Percentiles rank a stretch among this genome's conserved stretches.
phyloP scores from a whole-genome alignment of 23 tunicate genomes.

The Phallusia fumigata region DNA sequence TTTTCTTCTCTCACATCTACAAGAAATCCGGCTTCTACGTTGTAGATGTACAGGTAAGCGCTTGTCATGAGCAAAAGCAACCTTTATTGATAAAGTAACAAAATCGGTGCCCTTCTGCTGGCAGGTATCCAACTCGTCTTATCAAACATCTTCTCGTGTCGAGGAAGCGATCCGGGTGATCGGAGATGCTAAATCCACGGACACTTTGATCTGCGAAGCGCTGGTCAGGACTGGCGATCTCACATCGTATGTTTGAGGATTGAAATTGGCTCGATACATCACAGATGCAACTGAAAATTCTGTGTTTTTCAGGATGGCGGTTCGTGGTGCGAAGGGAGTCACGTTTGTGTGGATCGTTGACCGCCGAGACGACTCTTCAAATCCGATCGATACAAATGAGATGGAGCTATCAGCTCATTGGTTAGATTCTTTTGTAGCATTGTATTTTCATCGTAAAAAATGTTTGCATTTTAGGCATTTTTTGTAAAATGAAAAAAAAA shows the following conservation, averaged over 20 bases:
- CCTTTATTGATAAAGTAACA: too few relatives aligned
- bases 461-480: too few relatives aligned
- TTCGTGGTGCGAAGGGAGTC: conserved; percentile 2
- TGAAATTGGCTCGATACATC: too few relatives aligned
- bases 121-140: conserved; percentile 36
- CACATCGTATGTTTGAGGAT: not conserved
- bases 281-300: too few relatives aligned
- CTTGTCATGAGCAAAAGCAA: not conserved
- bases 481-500: too few relatives aligned
- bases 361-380: not conserved
- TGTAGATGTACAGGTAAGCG: conserved; percentile 23
- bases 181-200: conserved; percentile 7
- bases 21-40: conserved; percentile 10
- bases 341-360: not conserved
- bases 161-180: conserved; percentile 12
- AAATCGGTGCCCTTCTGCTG: too few relatives aligned
- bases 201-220: not conserved
- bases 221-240: conserved; percentile 7
- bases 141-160: conserved; percentile 18
- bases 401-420: not conserved
- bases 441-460: too few relatives aligned
- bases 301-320: not conserved
- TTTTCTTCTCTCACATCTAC: conserved; percentile 37
- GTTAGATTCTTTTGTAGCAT: not conserved
- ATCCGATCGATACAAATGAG: not conserved